Evolutionary conservation across 2,113 vertebrate species (phyloP).

Genomic region (Galemys pyrenaicus): DNA sequence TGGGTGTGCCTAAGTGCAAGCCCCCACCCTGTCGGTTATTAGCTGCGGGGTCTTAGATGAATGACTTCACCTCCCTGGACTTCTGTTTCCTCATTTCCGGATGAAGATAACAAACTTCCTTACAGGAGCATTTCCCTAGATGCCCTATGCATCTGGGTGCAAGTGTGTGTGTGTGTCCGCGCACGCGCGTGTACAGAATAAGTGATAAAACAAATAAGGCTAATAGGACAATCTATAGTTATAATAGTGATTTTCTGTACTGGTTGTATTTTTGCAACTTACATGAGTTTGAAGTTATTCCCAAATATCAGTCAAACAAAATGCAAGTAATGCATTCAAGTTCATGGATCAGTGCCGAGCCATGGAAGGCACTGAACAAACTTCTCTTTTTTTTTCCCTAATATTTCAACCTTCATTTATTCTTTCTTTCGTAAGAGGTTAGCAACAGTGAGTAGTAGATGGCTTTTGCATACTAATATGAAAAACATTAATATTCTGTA

Average conservation of each 20-base stretch:
- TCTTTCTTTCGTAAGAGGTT: background rate
- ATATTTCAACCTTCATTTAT: background rate
- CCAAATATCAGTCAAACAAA: background rate
- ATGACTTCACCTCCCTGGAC: too few species aligned
- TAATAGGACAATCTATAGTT: background rate
- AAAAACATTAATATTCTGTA: background rate
- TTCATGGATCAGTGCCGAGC: background rate
- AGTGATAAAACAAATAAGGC: background rate
- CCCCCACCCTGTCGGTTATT: background rate
- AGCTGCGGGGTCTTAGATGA: background rate
- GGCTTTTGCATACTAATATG: background rate
- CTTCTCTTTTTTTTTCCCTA: too few species aligned
- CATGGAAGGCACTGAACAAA: rapidly evolving
- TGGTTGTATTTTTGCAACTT: background rate
- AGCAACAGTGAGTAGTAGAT: background rate
- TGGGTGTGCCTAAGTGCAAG: background rate
- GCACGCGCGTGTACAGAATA: background rate
- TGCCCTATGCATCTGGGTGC: background rate
- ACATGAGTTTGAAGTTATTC: background rate
- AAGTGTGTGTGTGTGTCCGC: background rate
- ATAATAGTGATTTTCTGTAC: background rate
- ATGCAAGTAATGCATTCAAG: rapidly evolving
- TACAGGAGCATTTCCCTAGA: background rate
- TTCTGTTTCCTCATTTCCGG: background rate
- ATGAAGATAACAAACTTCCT: background rate